phyloP scores from a whole-genome alignment of 2,797 vertebrate genomes.

The Pantherophis alleghaniensis region DNA sequence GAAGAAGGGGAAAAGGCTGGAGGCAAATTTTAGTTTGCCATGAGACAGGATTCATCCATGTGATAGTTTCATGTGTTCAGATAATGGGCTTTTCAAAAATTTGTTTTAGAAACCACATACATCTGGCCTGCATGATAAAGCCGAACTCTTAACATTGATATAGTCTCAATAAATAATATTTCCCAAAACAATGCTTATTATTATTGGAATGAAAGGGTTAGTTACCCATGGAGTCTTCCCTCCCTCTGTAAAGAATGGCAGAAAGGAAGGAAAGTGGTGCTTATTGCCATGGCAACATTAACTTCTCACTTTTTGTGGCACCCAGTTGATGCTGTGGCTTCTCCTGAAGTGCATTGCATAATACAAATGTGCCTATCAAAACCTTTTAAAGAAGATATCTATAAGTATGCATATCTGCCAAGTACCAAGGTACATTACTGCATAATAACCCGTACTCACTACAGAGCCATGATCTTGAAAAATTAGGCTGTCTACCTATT shows the following conservation, averaged over 20 bases:
- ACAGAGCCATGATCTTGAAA: neutral
- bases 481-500: neutral
- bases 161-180: neutral
- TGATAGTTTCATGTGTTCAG: neutral
- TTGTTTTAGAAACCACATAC: neutral
- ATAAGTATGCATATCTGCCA: neutral
- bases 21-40: neutral
- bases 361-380: neutral
- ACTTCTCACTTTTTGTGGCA: neutral
- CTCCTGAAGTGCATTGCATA: neutral
- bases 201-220: neutral
- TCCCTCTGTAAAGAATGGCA: neutral
- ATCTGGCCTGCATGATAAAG: neutral
- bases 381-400: neutral
- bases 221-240: neutral
- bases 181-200: neutral
- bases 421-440: neutral
- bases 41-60: neutral
- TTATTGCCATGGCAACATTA: neutral
- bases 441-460: neutral
- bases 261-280: neutral
- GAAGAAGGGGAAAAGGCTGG: neutral
- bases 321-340: neutral
- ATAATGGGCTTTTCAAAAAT: neutral
- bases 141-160: neutral